phyloP scores from a whole-genome alignment of 2,113 vertebrate genomes.

The Mobula hypostoma region DNA sequence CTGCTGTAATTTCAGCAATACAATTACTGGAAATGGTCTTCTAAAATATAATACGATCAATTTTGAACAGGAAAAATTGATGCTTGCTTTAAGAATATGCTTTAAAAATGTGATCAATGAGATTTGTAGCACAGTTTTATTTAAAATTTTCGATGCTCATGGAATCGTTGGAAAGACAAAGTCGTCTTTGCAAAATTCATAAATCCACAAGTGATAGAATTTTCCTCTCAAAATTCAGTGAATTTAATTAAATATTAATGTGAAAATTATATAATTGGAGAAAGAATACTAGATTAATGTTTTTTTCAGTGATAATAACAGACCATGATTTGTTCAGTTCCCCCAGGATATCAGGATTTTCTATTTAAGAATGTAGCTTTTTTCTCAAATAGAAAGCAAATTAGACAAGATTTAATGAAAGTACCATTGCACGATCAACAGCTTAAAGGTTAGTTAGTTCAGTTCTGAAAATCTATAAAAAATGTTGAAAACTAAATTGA shows the following conservation, averaged over 20 bases:
- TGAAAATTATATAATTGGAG: background rate
- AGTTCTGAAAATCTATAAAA: background rate
- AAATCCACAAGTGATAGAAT: background rate
- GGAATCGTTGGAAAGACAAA: background rate
- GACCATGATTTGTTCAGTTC: background rate
- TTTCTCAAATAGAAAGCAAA: background rate
- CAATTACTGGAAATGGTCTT: background rate
- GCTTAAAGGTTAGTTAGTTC: background rate
- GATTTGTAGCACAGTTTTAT: background rate
- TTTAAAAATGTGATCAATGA: background rate
- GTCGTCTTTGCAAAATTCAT: background rate
- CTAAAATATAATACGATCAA: conserved; percentile 13
- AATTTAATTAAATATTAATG: background rate
- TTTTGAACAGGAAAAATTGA: background rate
- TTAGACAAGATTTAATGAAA: background rate
- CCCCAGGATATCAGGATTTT: background rate
- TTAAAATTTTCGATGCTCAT: background rate
- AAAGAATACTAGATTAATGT: background rate
- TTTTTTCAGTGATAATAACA: background rate
- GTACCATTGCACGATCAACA: background rate
- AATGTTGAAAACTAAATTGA: conserved; percentile 16
- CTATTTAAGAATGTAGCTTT: background rate
- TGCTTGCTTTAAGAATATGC: background rate
- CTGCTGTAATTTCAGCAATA: background rate
- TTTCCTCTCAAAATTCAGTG: background rate